Base-by-base conservation (phyloP, 1,140 invertebrate genomes). In the Leptestheria dahalacensis region DNA sequence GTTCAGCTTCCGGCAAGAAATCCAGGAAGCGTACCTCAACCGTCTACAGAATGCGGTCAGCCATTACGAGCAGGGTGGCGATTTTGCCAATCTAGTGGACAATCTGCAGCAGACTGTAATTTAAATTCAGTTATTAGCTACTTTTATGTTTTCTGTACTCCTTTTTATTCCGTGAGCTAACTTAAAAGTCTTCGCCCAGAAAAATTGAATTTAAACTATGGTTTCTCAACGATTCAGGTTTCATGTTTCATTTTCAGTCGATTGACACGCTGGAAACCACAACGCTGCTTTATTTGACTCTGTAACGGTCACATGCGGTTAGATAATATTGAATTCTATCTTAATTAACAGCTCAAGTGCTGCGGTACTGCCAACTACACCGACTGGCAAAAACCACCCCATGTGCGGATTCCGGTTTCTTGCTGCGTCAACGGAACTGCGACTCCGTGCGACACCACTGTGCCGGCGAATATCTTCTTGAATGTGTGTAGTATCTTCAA, bases 331-430 rank as follows among this genome's bases (percentile, higher is more conserved):
- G 41, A 3, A 15, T 15, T 1, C 18, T 3, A n/a, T 46, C 49
- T 2, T 20, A 48, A 3, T 61, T 69, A 72, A 53, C 69, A 91
- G 86, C 71, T 89, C 15, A 76, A 83, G 25, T 91, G 87, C 69
- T 91, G 88, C 70, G 86, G 88, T 23, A 83, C 82, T 48, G 73
- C 79, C 41, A 78, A 73, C 61, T 83, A 82, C 65, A 74, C 72
- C 21, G 86, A 89, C 68, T 91, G 85, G 85, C 71, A 78, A 48
- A 72, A 75, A 21, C 72, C 82, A 50, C 79, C 33, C 6, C 33
- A 41, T 15, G 6, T 10, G n/a, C 15, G 78, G 41, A 78, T 86
- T 18, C 86, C 87, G 3, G 66, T 67, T 11, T 86, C 84, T 1
- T 91, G 86, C 70, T 90, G 86, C 69, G 75, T 68, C 48, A 48